Evolutionary conservation across 2,888 invertebrate species (phyloP), one percentile per base, ranked within the genome.

Genomic region (Melolontha melolontha): DNA sequence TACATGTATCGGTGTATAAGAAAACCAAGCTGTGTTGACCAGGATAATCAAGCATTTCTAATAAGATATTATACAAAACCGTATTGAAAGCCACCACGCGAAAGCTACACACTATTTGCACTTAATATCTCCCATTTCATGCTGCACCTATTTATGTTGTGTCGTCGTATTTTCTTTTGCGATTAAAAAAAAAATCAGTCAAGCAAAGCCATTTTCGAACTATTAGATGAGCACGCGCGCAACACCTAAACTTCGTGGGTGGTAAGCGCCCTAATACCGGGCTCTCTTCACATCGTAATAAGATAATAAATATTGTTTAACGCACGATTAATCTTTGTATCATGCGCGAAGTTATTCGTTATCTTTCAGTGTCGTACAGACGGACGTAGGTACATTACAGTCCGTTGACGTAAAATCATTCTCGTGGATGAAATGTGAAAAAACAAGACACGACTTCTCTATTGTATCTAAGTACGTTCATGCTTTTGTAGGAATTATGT

Each of bases 271-370:
- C 39, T 16, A 54, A 54, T 34, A 54, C 34, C 52, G 10, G 12
- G 52, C 16, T 54, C 14, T 10, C 14, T 2, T 54, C 16, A 5
- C 16, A 47, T 47, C 47, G 42, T 57, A 57, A 57, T 57, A 57
- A 57, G 44, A 57, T 57, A 57, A 57, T 57, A 57, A 57, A 57
- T 57, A 42, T 44, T 12, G 29, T 27, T 27, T 8, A 27, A 14
- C 22, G 44, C 40, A 44, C 57, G 57, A 57, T 57, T 57, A 57
- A 57, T 57, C 57, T 57, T 57, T 12, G 57, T 57, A 57, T 57
- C 57, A 57, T 27, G 52, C 50, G 57, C 22, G 14, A 41, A 44
- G 27, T 42, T 44, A 57, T 57, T 57, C 57, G 42, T 57, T 57
- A 57, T 42, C 57, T 57, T 42, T 42, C 29, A 42, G 29, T 57